Conservation (phyloP, 1,140 invertebrate genomes). For the Caenorhabditis elegans region DNA sequence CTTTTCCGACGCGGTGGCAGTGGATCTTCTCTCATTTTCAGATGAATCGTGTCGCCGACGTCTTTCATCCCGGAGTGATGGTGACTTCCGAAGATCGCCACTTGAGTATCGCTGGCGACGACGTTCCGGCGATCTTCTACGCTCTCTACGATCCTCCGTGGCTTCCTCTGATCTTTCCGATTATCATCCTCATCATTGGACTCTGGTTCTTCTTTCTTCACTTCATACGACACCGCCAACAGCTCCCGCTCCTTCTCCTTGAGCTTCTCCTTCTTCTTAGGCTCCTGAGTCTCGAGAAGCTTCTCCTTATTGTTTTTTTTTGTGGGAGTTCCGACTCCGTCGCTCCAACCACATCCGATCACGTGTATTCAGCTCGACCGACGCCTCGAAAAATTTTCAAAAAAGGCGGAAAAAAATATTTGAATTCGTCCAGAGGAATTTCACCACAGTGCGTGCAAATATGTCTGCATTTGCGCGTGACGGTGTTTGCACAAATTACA, state of each 20-base stretch:
- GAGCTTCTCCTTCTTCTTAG: background rate
- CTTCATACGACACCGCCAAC: background rate
- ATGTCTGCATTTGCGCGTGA: too few species aligned
- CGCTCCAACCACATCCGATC: too few species aligned
- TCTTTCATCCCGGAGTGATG: background rate
- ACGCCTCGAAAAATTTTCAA: too few species aligned
- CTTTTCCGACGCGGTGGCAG: too few species aligned
- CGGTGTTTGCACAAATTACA: too few species aligned
- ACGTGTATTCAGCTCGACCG: too few species aligned
- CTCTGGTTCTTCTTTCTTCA: background rate
- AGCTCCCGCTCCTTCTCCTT: background rate
- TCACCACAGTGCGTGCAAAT: too few species aligned
- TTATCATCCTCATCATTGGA: background rate
- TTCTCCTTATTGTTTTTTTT: constrained; percentile 31
- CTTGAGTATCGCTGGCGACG: background rate
- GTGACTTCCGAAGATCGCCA: background rate
- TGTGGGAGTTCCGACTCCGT: too few species aligned
- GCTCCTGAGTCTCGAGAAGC: background rate
- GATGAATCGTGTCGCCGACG: background rate
- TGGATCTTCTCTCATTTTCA: background rate
- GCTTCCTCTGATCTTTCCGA: background rate
- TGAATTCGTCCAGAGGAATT: too few species aligned
- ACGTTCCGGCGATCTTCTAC: background rate
- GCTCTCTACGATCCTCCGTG: background rate
- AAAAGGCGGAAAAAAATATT: too few species aligned